These are phyloP conservation scores for Euwallacea fornicatus DNA, from an alignment of 1,140 invertebrate species.

Conservation along the genomic window DNA sequence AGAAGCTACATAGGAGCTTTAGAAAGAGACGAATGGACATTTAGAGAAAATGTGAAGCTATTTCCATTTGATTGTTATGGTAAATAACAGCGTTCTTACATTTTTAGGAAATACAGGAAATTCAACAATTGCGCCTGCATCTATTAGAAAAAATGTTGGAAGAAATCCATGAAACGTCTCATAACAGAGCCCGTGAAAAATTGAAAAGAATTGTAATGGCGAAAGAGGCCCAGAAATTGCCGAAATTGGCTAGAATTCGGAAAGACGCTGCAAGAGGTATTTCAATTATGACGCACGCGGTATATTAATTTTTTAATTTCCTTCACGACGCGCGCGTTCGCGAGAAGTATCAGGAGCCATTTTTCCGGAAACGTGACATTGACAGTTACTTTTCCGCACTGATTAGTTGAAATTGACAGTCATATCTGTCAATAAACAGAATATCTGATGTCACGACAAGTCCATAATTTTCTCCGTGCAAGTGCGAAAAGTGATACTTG, in stretches of 20 bases:
- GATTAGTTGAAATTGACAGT: too few species aligned
- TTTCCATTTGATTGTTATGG: not conserved
- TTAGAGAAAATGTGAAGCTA: constrained; percentile 60
- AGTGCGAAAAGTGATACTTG: too few species aligned
- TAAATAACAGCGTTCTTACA: not conserved
- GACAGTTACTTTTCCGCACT: too few species aligned
- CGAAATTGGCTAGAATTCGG: constrained; percentile 53
- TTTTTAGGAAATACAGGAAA: constrained; percentile 63
- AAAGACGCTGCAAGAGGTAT: constrained; percentile 55
- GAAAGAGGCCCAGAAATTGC: constrained; percentile 55
- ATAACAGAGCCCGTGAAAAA: constrained; percentile 53
- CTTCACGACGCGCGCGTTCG: not conserved
- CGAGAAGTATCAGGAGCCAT: not conserved
- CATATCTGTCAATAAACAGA: not conserved
- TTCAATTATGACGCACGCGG: not conserved
- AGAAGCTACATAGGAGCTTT: constrained; percentile 62
- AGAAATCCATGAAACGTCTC: constrained; percentile 50
- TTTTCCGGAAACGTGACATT: too few species aligned
- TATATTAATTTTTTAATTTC: not conserved
- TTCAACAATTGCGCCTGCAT: constrained; percentile 60
- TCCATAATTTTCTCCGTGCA: not conserved
- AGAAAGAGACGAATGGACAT: constrained; percentile 67
- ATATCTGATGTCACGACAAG: not conserved
- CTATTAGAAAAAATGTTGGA: constrained; percentile 56
- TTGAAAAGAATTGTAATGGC: constrained; percentile 54